These are phyloP conservation scores for Kobus ellipsiprymnus DNA, from an alignment of 2,113 vertebrate genomes.

Conservation along the genomic window DNA sequence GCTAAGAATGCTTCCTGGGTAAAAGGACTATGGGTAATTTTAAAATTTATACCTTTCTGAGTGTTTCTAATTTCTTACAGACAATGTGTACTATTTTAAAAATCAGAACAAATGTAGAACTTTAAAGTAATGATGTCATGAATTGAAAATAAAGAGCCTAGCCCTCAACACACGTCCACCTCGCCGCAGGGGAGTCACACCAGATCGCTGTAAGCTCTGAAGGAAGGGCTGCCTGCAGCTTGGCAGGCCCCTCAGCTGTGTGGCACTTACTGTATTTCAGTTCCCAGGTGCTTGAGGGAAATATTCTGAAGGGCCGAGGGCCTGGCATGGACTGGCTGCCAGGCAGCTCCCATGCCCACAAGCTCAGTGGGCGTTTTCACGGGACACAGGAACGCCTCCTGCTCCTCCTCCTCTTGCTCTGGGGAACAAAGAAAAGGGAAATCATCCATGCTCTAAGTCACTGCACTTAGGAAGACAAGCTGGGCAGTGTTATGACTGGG, in stretches of 20 bases:
- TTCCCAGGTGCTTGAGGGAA: slow-evolving; percentile 95
- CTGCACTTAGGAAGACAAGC: background rate
- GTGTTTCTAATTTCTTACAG: background rate
- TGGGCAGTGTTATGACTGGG: background rate
- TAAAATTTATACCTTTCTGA: background rate
- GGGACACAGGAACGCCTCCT: slow-evolving; percentile 85
- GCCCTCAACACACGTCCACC: background rate
- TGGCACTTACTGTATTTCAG: slow-evolving; percentile 92
- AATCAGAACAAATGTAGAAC: background rate
- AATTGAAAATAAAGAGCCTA: background rate
- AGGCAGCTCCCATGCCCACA: slow-evolving; percentile 87
- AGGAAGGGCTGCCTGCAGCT: background rate
- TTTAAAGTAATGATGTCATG: background rate
- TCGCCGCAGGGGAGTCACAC: background rate
- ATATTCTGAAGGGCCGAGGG: slow-evolving; percentile 84
- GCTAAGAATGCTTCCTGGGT: background rate
- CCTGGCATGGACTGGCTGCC: slow-evolving; percentile 74
- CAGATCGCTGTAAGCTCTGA: background rate
- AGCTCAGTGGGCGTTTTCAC: slow-evolving; percentile 88
- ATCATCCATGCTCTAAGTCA: background rate
- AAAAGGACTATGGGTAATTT: background rate
- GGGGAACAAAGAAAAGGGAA: slow-evolving; percentile 15
- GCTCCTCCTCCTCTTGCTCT: slow-evolving; percentile 56
- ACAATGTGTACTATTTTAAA: background rate
- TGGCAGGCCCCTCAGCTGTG: background rate